phyloP scores from a whole-genome alignment of 2,797 vertebrate species.

The Gymnocypris eckloni region DNA sequence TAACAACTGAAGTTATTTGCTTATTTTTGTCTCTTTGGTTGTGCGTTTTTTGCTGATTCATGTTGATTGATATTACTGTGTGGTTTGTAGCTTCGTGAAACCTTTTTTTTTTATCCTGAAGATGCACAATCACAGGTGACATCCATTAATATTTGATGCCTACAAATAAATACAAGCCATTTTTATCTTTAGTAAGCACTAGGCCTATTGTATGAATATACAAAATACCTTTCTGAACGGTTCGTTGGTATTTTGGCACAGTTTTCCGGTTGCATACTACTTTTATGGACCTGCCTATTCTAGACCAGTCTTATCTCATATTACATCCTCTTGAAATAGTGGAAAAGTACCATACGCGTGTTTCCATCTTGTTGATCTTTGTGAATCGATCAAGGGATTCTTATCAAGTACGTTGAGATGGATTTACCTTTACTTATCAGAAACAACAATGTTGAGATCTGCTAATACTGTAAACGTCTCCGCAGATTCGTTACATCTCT shows the following conservation, averaged over 20 bases:
- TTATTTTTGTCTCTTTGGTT: neutral
- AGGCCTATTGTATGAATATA: slow-evolving; percentile 10
- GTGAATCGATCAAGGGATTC: neutral
- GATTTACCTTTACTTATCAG: neutral
- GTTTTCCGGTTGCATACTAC: slow-evolving; percentile 16
- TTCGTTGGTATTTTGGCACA: slow-evolving; percentile 38
- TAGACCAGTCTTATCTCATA: slow-evolving; percentile 17
- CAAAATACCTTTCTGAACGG: slow-evolving; percentile 15
- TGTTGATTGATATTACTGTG: neutral
- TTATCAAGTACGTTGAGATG: neutral
- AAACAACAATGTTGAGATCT: neutral
- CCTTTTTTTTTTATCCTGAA: neutral
- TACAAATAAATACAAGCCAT: neutral
- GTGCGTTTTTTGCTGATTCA: neutral
- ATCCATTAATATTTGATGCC: neutral
- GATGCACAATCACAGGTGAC: neutral
- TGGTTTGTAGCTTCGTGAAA: neutral
- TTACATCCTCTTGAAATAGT: slow-evolving; percentile 26
- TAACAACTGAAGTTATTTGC: neutral
- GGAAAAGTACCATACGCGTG: slow-evolving; percentile 3
- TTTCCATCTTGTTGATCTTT: neutral
- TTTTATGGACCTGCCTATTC: slow-evolving; percentile 6
- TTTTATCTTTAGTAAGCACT: slow-evolving; percentile 18
- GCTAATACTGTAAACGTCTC: neutral
- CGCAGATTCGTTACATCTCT: slow-evolving; percentile 98